Base-by-base conservation (phyloP, 1,140 invertebrate species). In the Zaprionus kolodkinae region DNA sequence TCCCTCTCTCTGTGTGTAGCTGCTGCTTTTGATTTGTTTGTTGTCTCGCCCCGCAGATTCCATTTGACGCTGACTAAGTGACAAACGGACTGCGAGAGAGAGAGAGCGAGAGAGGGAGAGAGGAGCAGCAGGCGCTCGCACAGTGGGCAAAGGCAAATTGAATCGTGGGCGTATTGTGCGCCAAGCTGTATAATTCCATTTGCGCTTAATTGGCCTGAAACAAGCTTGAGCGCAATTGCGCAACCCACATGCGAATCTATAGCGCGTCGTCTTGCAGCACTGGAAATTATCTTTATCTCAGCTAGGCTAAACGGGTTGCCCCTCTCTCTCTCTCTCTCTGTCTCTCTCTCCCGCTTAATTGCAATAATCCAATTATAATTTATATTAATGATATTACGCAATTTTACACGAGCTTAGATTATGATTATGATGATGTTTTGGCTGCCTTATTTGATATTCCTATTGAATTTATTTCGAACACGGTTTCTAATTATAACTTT, bases 51-150 rank as follows among this genome's bases (percentile, higher is more conserved):
- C 77, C 35, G 60, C 57, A 69, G 52, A 63, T 75, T 74, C 68
- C 79, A 78, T 81, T 76, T 76, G 79, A 64, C 61, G 60, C 78
- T 68, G 55, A 74, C 61, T 35, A 57, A 70, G 72, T 75, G 65
- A 64, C 71, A 69, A 61, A 45, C 60, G 38, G 67, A 56, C 54
- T 30, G 3, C 1, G 27, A 30, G 27, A 30, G 1, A 30, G 27
- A 30, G 27, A 30, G 27, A 1, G 27, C 1, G 27, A 30, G 27
- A 30, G 27, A 21, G 21, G 2, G 21, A 21, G 21, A n/a, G 21
- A 21, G 27, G 0, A 6, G 27, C 0, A 38, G 33, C 21, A 21
- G 21, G 21, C 21, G 21, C 21, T 21, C 1, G 25, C 30, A 45
- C 55, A 35, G 55, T 35, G 33, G 25, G 17, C 30, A 35, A 57